Evolutionary conservation across 1,140 invertebrate species (phyloP).

Genomic region (Bemisia tabaci): DNA sequence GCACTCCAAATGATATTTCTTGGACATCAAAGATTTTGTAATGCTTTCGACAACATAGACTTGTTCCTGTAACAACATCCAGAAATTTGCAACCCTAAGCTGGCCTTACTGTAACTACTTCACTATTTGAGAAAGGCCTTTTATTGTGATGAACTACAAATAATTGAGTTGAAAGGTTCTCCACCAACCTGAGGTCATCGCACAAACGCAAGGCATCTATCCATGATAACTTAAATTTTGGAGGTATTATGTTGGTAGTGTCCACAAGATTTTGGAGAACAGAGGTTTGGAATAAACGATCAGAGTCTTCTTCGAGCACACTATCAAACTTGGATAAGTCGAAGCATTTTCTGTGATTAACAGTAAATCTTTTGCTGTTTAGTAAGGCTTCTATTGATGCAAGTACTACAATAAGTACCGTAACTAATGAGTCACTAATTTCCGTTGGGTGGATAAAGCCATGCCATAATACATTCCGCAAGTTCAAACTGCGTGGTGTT

Average conservation of each 20-base stretch:
- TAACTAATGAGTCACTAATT: neutral
- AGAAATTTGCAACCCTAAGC: too few species aligned
- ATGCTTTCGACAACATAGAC: too few species aligned
- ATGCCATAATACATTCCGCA: constrained; percentile 2
- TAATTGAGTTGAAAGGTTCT: too few species aligned
- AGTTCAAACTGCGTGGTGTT: constrained; percentile 1
- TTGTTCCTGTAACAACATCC: too few species aligned
- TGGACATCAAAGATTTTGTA: too few species aligned
- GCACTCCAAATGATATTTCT: too few species aligned
- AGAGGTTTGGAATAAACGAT: neutral
- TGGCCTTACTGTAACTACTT: too few species aligned
- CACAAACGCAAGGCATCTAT: too few species aligned
- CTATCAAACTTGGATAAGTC: neutral
- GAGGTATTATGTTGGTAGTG: neutral
- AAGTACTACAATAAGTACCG: neutral
- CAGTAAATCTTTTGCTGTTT: neutral
- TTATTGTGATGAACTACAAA: too few species aligned
- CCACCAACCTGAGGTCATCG: too few species aligned
- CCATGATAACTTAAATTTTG: neutral
- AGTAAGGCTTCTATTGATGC: neutral
- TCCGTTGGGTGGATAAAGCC: neutral
- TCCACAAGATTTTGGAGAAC: neutral
- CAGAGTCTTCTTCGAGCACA: neutral
- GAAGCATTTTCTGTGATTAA: neutral
- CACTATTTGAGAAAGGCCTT: too few species aligned